Evolutionary conservation across 2,797 vertebrate genomes (phyloP), one percentile per base, ranked within the genome.

Genomic region (Dromococcyx pavoninus): DNA sequence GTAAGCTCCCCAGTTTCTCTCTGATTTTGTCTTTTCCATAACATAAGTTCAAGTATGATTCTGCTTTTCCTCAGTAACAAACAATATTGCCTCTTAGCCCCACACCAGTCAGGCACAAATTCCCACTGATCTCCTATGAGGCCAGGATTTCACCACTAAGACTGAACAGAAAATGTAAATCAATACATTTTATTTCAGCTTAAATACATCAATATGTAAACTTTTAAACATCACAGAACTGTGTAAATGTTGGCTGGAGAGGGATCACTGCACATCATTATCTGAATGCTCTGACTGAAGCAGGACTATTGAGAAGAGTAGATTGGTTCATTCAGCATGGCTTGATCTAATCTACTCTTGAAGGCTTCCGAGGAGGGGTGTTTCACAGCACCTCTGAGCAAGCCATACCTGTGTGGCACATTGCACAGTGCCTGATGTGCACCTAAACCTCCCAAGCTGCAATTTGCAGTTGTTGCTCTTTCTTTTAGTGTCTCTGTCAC

Each of bases 241-340:
- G 17, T 62, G 17, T 48, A 77, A 93, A 57, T 30, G 7, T 30
- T 80, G 37, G 11, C 9, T 81, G 22, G 43, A 71, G 22, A 46
- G 18, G 18, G 9, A n/a, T 69, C 25, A 41, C 73, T 83, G 54
- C 14, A 43, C 18, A 48, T 60, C 9, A 41, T 9, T 53, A 17
- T 33, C 22, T 14, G n/a, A 50, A 2, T 46, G 4, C 10, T 76
- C 11, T 67, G 7, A 33, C 0, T 70, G 69, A 80, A 60, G 28
- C 2, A 60, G 33, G 8, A 37, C 5, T 22, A 10, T 28, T 56
- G 22, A 13, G 86, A 89, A 44, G 46, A 73, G 24, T 5, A 71
- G 44, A 27, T 27, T 0, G 0, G 7, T 48, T 50, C 19, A 23
- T 54, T 92, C 24, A 43, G 5, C 41, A 19, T 23, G 9, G 5